A percentile compares a stretch with the other conserved stretches of the same genome.
Evolutionary conservation across 2,888 invertebrate species (phyloP).

Genomic region (Copidosoma aretas): DNA sequence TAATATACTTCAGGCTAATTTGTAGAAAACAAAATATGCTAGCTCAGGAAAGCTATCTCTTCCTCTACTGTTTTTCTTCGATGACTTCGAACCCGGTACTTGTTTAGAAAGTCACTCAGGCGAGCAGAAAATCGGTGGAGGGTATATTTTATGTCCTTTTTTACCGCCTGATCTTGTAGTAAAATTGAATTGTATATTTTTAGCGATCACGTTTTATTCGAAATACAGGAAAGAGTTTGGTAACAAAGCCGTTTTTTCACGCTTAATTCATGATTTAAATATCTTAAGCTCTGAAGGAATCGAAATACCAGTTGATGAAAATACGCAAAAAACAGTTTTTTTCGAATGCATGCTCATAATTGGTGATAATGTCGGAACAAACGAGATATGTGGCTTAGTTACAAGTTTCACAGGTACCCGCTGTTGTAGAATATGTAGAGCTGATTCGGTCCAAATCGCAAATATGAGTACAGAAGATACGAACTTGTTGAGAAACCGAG

Average conservation of each 20-base stretch:
- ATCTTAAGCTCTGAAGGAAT: not conserved
- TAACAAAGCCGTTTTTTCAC: not conserved
- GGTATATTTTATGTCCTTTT: not conserved
- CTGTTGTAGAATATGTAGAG: conserved; percentile 3
- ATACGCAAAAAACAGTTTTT: not conserved
- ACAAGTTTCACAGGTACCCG: not conserved
- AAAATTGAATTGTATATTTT: not conserved
- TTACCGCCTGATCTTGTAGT: not conserved
- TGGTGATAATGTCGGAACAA: conserved; percentile 1
- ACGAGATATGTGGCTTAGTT: not conserved
- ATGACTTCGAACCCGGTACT: conserved; percentile 1
- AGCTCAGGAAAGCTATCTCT: not conserved
- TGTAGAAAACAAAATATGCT: not conserved
- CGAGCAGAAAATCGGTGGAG: not conserved
- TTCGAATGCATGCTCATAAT: conserved; percentile 1
- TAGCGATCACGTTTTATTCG: not conserved
- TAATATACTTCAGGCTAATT: not conserved
- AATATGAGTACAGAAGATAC: conserved; percentile 20
- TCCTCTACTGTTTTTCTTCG: not conserved
- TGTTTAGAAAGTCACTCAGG: not conserved
- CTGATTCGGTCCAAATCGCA: conserved; percentile 15
- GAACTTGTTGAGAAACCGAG: conserved; percentile 8
- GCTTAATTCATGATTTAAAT: not conserved
- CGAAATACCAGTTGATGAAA: not conserved
- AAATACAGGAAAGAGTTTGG: not conserved